Evolutionary conservation across 2,113 vertebrate genomes (phyloP).

Genomic region (Catagonus wagneri): DNA sequence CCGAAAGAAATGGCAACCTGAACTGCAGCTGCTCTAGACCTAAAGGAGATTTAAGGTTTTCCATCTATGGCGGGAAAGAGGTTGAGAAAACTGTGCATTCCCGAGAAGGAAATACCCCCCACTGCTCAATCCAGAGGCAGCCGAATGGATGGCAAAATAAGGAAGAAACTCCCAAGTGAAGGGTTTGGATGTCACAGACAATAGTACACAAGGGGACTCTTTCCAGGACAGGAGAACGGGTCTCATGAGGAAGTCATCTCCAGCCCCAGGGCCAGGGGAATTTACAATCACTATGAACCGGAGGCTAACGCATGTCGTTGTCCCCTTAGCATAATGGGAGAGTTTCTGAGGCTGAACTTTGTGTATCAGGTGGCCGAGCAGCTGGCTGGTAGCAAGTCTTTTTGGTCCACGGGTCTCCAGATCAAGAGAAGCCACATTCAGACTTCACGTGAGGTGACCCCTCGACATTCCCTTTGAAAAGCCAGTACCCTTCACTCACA

Average conservation of each 20-base stretch:
- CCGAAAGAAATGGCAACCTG: not conserved
- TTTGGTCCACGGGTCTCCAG: not conserved
- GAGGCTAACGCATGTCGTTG: not conserved
- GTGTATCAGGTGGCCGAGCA: too few relatives aligned
- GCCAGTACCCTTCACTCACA: not conserved
- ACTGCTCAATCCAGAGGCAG: not conserved
- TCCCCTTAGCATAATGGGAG: too few relatives aligned
- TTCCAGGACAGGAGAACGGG: not conserved
- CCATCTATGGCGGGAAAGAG: too few relatives aligned
- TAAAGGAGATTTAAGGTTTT: not conserved
- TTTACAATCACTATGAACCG: not conserved
- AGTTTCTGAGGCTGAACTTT: not conserved
- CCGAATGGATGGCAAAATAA: not conserved
- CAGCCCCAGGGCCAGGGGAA: not conserved
- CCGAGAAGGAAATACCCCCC: not conserved
- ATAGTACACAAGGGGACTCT: not conserved
- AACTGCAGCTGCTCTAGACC: not conserved
- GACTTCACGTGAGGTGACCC: not conserved
- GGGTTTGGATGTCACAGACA: not conserved
- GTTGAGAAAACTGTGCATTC: not conserved
- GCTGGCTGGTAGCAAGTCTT: not conserved
- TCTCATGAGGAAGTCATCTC: too few relatives aligned
- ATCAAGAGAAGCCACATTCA: not conserved
- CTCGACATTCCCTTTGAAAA: not conserved
- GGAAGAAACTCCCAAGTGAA: too few relatives aligned